Evolutionary conservation across 2,888 invertebrate genomes (phyloP).

Genomic region (Eupithecia subfuscata): DNA sequence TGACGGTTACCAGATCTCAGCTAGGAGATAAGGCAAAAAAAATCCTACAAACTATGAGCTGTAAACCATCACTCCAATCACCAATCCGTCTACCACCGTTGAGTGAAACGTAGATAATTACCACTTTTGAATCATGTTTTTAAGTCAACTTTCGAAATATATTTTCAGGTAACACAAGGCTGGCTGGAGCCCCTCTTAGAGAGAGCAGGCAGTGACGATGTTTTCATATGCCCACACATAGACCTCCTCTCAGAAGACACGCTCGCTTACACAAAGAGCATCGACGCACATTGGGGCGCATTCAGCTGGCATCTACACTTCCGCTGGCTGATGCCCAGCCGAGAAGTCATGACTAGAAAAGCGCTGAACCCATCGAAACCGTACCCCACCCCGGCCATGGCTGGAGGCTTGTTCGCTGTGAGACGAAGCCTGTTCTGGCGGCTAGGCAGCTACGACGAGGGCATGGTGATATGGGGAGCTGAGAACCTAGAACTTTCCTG

Average conservation of each 20-base stretch:
- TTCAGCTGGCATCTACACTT: constrained; percentile 99
- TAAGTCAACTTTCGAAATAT: not conserved
- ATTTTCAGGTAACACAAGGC: constrained; percentile 81
- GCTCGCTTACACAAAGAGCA: constrained; percentile 96
- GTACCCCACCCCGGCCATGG: constrained; percentile 95
- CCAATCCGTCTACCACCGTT: not conserved
- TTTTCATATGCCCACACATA: constrained; percentile 79
- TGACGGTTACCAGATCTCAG: not conserved
- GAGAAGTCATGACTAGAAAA: constrained; percentile 85
- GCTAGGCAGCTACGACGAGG: constrained; percentile 89
- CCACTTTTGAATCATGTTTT: not conserved
- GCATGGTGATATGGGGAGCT: constrained; percentile 97
- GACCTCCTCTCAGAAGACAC: constrained; percentile 96
- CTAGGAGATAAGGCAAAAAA: not conserved
- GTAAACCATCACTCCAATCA: not conserved
- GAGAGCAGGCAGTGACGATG: constrained; percentile 79
- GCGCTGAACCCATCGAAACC: constrained; percentile 87
- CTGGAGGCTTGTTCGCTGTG: constrained; percentile 96
- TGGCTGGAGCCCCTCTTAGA: constrained; percentile 85
- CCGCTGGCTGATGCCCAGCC: constrained; percentile 91
- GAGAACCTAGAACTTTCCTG: constrained; percentile 99
- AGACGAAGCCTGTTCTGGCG: constrained; percentile 93
- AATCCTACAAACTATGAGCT: not conserved
- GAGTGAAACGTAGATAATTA: not conserved
- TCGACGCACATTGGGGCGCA: constrained; percentile 98